phyloP scores from a whole-genome alignment of 2,888 invertebrate species.

The Drosophila planitibia region DNA sequence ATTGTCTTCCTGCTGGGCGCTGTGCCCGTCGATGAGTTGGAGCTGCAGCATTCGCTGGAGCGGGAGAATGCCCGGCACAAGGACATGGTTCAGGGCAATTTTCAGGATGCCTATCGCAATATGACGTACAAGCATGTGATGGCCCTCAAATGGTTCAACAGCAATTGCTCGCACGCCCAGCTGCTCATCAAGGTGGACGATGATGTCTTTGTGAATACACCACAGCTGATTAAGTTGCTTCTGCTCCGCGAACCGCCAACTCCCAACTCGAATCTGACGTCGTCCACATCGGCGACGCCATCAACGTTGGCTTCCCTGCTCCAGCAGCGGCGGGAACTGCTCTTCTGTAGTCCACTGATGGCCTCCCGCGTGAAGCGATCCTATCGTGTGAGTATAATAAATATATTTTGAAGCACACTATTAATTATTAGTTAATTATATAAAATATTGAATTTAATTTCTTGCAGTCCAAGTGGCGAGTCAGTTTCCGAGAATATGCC shows the following conservation, averaged over 20 bases:
- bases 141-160: constrained; percentile 91
- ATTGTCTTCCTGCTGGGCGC: constrained; percentile 90
- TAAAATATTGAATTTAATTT: neutral
- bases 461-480: constrained; percentile 90
- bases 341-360: constrained; percentile 88
- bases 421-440: too few species aligned
- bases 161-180: constrained; percentile 89
- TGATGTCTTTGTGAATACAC: constrained; percentile 91
- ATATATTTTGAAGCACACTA: too few species aligned
- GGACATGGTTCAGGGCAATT: constrained; percentile 92
- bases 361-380: constrained; percentile 87
- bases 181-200: constrained; percentile 91
- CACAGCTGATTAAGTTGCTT: constrained; percentile 87
- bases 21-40: constrained; percentile 84
- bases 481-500: constrained; percentile 89
- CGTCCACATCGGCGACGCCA: constrained; percentile 37
- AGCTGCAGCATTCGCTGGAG: constrained; percentile 83
- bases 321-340: constrained; percentile 86
- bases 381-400: constrained; percentile 84
- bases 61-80: constrained; percentile 87
- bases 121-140: constrained; percentile 94
- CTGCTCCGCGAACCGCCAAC: constrained; percentile 55
- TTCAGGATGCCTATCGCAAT: constrained; percentile 91
- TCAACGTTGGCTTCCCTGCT: constrained; percentile 39
- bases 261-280: constrained; percentile 26